Base-by-base conservation (phyloP, 2,888 invertebrate genomes). In the Luperina nickerlii region DNA sequence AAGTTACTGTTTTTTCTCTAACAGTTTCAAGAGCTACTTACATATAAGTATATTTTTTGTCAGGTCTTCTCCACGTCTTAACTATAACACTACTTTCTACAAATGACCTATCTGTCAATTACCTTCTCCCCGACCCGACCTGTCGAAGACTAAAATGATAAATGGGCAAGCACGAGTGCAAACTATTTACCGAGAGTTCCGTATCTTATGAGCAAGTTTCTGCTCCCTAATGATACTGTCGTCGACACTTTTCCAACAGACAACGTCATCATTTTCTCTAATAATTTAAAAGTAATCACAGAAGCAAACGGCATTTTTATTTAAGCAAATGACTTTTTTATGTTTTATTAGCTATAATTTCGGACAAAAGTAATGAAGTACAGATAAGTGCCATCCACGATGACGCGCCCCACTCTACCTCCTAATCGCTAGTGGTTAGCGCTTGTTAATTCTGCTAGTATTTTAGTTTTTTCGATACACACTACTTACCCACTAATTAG, bases 121-220 rank as follows among this genome's bases (percentile, higher is more conserved):
- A 32, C 38, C n/a, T 38, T 15, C 18, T 32, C 11, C 48, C 6
- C 38, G 11, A 54, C 5, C 60, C 27, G 3, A 62, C 9, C 60
- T 32, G 18, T 27, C 67, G 42, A 67, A 24, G 66, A 75, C 15
- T 76, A 62, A 51, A 79, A 76, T 79, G 79, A 82, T 80, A 82
- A 80, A 80, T 54, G 67, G 60, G 13, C 32, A 67, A 76, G 60
- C 67, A 5, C 45, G 82, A 82, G 51, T n/a, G 51, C 24, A 4
- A 74, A 82, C 32, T 54, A 38, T 62, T 81, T 1, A 38, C 15
- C 15, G 18, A 48, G 20, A 62, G 79, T 76, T 76, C 83, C 76
- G 83, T 80, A 76, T 62, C 45, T 57, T 79, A 63, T n/a, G 82
- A 51, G 15, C 9, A 51, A 82, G 38, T 45, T 48, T 27, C 13